Conservation (phyloP, 2,113 vertebrate genomes). For the Jacana jacana region DNA sequence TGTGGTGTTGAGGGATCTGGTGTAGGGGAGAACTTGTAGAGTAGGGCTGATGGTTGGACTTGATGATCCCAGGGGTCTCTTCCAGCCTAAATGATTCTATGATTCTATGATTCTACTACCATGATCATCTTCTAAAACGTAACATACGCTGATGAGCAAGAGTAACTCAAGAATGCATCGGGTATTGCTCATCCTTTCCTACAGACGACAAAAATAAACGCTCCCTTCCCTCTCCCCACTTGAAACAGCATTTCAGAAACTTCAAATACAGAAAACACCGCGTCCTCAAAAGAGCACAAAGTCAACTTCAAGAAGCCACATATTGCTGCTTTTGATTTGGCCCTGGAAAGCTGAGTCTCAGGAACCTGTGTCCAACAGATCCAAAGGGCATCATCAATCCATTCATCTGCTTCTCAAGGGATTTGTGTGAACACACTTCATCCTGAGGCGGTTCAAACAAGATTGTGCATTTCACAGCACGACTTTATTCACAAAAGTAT, state of each 20-base stretch:
- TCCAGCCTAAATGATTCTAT: too few species aligned
- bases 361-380: neutral
- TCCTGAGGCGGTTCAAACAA: too few species aligned
- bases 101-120: too few species aligned
- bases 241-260: neutral
- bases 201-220: neutral
- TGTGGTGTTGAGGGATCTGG: too few species aligned
- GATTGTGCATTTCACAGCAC: neutral
- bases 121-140: neutral
- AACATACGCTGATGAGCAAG: neutral
- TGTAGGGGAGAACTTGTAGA: too few species aligned
- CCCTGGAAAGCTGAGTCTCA: neutral
- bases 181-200: neutral
- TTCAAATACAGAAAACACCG: fast-evolving
- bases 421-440: neutral
- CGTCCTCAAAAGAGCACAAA: neutral
- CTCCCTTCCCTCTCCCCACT: neutral
- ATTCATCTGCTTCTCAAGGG: neutral
- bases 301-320: neutral
- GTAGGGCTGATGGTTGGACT: too few species aligned
- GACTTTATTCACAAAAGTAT: neutral
- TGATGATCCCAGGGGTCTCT: too few species aligned
- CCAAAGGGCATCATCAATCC: neutral
- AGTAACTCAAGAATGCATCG: neutral
- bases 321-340: neutral